Conservation (phyloP, 2,888 invertebrate genomes). For the Biston stratarius region DNA sequence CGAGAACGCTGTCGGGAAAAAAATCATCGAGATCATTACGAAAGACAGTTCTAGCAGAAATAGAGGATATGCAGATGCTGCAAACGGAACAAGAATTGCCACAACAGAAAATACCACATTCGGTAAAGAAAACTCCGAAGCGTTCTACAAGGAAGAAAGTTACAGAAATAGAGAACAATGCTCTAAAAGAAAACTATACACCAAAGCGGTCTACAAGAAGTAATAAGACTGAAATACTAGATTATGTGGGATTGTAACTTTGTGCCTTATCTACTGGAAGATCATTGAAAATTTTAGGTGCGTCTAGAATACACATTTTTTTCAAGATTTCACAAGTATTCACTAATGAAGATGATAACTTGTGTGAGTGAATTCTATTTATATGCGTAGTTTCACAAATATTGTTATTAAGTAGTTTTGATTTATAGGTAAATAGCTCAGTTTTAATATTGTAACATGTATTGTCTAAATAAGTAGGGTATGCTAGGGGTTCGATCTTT, state of each 20-base stretch:
- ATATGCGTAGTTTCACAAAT: too few species aligned
- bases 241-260: not conserved
- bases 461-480: too few species aligned
- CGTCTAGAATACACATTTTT: too few species aligned
- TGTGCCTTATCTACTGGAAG: not conserved
- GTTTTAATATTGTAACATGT: too few species aligned
- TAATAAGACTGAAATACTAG: conserved; percentile 42
- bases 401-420: too few species aligned
- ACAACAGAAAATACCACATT: not conserved
- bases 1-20: not conserved
- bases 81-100: not conserved
- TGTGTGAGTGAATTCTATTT: too few species aligned
- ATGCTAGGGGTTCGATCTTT: too few species aligned
- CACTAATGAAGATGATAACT: too few species aligned
- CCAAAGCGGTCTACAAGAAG: conserved; percentile 52
- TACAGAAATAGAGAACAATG: conserved; percentile 43
- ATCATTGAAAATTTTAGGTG: too few species aligned
- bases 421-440: too few species aligned
- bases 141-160: conserved; percentile 35
- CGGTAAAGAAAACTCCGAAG: not conserved
- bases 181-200: conserved; percentile 40
- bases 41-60: not conserved
- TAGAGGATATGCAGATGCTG: not conserved
- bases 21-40: not conserved
- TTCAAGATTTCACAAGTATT: too few species aligned